Conservation (phyloP, 1,140 invertebrate species). For the Apis laboriosa region DNA sequence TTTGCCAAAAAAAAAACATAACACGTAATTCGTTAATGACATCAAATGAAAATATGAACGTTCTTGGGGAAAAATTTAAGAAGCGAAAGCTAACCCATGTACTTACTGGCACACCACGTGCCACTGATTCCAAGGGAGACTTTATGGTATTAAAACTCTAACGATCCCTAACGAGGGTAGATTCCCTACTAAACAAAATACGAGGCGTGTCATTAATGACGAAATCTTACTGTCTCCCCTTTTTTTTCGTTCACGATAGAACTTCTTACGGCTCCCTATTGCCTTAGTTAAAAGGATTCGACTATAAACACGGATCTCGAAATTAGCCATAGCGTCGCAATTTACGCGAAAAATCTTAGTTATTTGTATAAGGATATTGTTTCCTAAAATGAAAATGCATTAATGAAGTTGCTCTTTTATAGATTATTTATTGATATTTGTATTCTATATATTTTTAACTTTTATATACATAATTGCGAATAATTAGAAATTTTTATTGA, state of each 20-base stretch:
- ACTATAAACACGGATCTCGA: slow-evolving; percentile 77
- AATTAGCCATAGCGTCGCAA: slow-evolving; percentile 73
- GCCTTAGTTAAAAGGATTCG: slow-evolving; percentile 79
- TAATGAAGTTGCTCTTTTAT: neutral
- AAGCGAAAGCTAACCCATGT: slow-evolving; percentile 5
- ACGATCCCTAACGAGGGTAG: neutral
- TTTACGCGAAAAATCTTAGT: slow-evolving; percentile 70
- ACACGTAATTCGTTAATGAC: slow-evolving; percentile 30
- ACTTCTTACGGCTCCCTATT: slow-evolving; percentile 46
- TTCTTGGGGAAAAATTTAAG: neutral
- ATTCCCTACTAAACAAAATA: slow-evolving; percentile 29
- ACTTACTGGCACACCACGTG: neutral
- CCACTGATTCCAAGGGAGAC: slow-evolving; percentile 33
- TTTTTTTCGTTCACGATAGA: slow-evolving; percentile 44
- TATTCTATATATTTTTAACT: too few species aligned
- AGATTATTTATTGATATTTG: too few species aligned
- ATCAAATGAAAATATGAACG: slow-evolving; percentile 42
- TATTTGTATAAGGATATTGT: slow-evolving; percentile 11
- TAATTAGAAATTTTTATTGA: too few species aligned
- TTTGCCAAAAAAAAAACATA: neutral
- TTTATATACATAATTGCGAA: too few species aligned
- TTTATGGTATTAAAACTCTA: slow-evolving; percentile 30
- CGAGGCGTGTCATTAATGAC: slow-evolving; percentile 33
- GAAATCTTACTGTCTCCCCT: slow-evolving; percentile 11
- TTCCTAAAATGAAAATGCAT: too few species aligned